Evolutionary conservation across 2,888 invertebrate species (phyloP), one percentile per base, ranked within the genome.

Genomic region (Zhengitettix transpicula): DNA sequence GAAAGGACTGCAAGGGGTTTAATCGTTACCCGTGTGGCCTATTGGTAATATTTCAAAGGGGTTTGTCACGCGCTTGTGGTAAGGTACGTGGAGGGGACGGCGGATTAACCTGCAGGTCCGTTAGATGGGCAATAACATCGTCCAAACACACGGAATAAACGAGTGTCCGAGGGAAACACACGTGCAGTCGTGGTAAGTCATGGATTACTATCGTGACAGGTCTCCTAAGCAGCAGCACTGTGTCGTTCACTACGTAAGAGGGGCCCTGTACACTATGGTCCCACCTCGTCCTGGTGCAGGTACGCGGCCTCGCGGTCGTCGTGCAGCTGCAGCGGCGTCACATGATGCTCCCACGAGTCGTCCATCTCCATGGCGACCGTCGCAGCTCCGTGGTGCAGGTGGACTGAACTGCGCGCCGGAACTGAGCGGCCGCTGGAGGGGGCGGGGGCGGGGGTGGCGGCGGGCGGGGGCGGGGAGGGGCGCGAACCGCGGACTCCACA

Each of bases 321-420:
- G 55, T 56, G 58, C 60, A 64, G 61, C 64, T 79, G 74, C 62
- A 79, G 76, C 55, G 78, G 78, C 61, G 79, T 77, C 64, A 79
- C 79, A 69, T 80, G 79, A 66, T 79, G 75, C 72, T 80, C 80
- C 80, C 80, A 80, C 71, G 62, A 60, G 52, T 64, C 64, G 17
- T 64, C 64, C 62, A 64, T 64, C 58, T 64, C 64, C 64, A 64
- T 64, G 59, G 56, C 58, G 56, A 40, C 54, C 55, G 28, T 12
- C 11, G 53, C 52, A 12, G 47, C 14, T 12, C 47, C 14, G 47
- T n/a, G n/a, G 47, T 47, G 53, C 12, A 9, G 16, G 53, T 11
- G 2, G 10, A 28, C 10, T n/a, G 53, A n/a, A 17, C 53, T 12
- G 51, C 14, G 51, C 15, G 16, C 14, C 53, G 17, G 53, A n/a